A percentile compares a stretch with the other conserved stretches of the same genome.
Conservation (phyloP, 2,113 vertebrate genomes). For the Python bivittatus region DNA sequence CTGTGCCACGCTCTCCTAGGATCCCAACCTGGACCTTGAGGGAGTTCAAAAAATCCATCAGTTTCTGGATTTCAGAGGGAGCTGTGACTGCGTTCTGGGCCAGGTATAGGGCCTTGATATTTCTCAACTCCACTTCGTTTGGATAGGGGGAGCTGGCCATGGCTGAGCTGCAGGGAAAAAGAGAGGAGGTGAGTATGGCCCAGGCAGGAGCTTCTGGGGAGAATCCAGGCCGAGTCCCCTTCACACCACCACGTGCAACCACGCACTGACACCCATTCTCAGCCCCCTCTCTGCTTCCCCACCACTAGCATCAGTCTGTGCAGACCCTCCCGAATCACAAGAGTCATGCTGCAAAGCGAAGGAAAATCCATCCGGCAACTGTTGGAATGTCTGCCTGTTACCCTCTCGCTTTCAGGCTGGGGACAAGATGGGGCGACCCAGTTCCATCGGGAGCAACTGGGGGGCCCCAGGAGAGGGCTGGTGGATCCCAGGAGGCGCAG, state of each 20-base stretch:
- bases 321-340: neutral
- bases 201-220: neutral
- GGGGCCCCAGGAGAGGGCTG: too few species aligned
- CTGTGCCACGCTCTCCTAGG: constrained; percentile 23
- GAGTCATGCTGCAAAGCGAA: neutral
- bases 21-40: constrained; percentile 28
- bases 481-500: too few species aligned
- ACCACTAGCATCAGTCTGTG: neutral
- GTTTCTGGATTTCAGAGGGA: neutral
- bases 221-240: neutral
- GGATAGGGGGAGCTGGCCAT: neutral
- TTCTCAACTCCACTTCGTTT: neutral
- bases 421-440: neutral
- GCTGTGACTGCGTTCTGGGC: neutral
- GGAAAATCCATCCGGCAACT: neutral
- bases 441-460: neutral
- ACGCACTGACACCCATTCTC: too few species aligned
- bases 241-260: neutral
- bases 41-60: neutral
- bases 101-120: neutral
- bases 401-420: neutral
- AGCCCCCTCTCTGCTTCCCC: neutral
- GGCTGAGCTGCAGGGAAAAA: neutral
- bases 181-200: neutral
- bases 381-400: neutral